These are phyloP conservation scores for Callospermophilus lateralis DNA, from an alignment of 2,113 vertebrate genomes.

Conservation along the genomic window DNA sequence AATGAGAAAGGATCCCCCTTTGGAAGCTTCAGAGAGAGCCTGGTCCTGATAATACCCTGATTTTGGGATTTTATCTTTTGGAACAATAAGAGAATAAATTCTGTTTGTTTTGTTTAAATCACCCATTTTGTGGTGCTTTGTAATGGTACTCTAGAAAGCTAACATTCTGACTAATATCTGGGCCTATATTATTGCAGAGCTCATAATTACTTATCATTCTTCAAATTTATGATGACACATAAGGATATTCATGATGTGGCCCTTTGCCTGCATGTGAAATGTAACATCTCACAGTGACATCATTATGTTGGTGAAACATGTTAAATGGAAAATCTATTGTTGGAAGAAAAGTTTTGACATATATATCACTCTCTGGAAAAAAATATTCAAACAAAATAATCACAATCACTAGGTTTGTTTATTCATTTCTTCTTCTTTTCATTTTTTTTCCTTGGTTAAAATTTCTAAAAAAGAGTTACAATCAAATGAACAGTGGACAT, in stretches of 20 bases:
- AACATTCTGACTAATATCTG: not conserved
- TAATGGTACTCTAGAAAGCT: not conserved
- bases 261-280: not conserved
- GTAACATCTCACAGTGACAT: not conserved
- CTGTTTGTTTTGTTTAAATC: not conserved
- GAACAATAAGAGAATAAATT: not conserved
- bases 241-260: not conserved
- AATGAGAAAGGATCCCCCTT: not conserved
- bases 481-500: not conserved
- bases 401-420: not conserved
- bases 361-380: not conserved
- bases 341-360: not conserved
- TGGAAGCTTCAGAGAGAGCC: not conserved
- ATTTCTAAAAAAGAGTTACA: not conserved
- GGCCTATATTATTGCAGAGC: not conserved
- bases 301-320: not conserved
- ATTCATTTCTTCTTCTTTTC: not conserved
- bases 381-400: not conserved
- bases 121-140: not conserved
- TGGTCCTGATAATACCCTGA: not conserved
- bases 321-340: not conserved
- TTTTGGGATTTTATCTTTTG: not conserved
- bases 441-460: not conserved
- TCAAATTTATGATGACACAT: not conserved
- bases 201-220: not conserved